Base-by-base conservation (phyloP, 2,113 vertebrate species). In the Micronisus gabar region DNA sequence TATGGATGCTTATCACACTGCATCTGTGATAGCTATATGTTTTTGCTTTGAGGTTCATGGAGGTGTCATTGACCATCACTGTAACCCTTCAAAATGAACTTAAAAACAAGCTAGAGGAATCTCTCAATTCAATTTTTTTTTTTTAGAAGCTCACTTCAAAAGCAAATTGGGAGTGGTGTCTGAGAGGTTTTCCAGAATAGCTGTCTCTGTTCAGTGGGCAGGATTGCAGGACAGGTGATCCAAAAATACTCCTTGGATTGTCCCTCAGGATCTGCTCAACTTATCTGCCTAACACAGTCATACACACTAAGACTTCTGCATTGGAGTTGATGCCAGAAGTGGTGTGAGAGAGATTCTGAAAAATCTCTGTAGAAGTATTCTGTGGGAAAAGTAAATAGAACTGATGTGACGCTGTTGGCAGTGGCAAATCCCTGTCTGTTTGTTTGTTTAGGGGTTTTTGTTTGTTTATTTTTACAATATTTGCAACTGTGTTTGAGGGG, bases 401-500 rank as follows among this genome's bases (percentile, higher is more conserved):
- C 25, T 92, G 84, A 53, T 82, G 73, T 88, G 88, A 41, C 50
- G 32, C 9, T 94, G 65, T 59, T 96, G 87, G 71, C 72, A 86
- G 53, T 36, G 75, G 62, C 19, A 93, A 88, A 90, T 53, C 79
- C 32, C 48, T 81, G 2, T 55, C 8, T 88, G 10, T 81, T 81
- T 93, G 34, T 71, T 86, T 92, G 48, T 70, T 86, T 80, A 67
- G 26, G 13, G 11, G 0, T 29, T 58, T 84, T 50, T 92, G 11
- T 81, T 91, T 81, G 32, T 89, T 94, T 96, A 68, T 89, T 93
- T 95, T 95, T 67, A 71, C 56, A 87, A 7, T 88, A 91, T 82
- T 95, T 96, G 67, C 58, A 92, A 52, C 58, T 59, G 38, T 47
- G 29, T 95, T 82, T 95, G 85, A 50, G 67, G 45, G n/a, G 67